phyloP scores from a whole-genome alignment of 2,888 invertebrate species.

The Sepiola atlantica region DNA sequence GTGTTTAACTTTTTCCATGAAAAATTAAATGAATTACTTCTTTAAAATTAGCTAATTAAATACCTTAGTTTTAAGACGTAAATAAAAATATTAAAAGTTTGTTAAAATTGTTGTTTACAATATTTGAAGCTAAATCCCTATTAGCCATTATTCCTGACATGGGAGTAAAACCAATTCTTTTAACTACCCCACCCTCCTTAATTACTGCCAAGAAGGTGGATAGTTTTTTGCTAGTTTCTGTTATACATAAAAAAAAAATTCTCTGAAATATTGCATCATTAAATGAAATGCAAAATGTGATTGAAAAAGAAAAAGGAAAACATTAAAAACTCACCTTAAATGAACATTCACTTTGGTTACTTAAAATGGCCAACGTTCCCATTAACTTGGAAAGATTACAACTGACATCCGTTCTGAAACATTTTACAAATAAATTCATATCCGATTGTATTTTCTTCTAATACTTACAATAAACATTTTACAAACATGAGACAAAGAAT shows the following conservation, averaged over 20 bases:
- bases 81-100: too few relatives aligned
- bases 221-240: not conserved
- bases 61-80: too few relatives aligned
- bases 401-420: not conserved
- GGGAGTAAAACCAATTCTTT: too few relatives aligned
- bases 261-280: not conserved
- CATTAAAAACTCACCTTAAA: slow-evolving; percentile 34
- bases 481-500: not conserved
- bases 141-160: too few relatives aligned
- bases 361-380: slow-evolving; percentile 24
- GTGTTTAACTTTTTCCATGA: too few relatives aligned
- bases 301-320: not conserved
- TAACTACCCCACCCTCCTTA: too few relatives aligned
- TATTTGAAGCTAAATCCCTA: too few relatives aligned
- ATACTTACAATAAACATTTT: not conserved
- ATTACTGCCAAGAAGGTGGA: not conserved
- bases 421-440: not conserved
- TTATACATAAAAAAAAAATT: not conserved
- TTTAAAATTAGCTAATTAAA: too few relatives aligned
- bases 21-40: too few relatives aligned
- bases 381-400: slow-evolving; percentile 35
- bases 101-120: too few relatives aligned
- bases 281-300: not conserved
- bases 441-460: not conserved
- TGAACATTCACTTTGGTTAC: slow-evolving; percentile 3